A percentile compares a stretch with the other conserved stretches of the same genome.
Evolutionary conservation across 2,113 vertebrate genomes (phyloP).

Genomic region (Isurus oxyrinchus): DNA sequence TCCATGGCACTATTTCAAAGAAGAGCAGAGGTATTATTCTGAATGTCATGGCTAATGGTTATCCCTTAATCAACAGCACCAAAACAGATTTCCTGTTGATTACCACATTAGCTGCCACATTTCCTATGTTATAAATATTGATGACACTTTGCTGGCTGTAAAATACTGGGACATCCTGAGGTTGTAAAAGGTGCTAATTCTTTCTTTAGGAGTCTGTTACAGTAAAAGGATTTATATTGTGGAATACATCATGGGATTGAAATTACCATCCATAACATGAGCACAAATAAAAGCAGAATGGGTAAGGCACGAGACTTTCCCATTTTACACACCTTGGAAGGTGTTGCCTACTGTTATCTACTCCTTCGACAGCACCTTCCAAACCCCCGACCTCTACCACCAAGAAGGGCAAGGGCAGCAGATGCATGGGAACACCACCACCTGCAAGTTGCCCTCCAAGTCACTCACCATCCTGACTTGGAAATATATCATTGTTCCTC

Average conservation of each 20-base stretch:
- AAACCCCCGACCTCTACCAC: too few relatives aligned
- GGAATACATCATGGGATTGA: not conserved
- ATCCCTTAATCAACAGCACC: not conserved
- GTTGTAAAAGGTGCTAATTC: not conserved
- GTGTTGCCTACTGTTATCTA: too few relatives aligned
- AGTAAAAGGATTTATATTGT: not conserved
- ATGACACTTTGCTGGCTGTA: too few relatives aligned
- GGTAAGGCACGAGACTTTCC: not conserved
- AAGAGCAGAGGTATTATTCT: not conserved
- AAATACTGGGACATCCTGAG: not conserved
- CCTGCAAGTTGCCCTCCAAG: too few relatives aligned
- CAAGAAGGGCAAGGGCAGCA: too few relatives aligned
- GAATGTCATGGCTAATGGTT: not conserved
- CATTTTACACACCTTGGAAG: not conserved
- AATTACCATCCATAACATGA: not conserved
- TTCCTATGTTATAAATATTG: not conserved
- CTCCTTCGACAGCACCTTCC: too few relatives aligned
- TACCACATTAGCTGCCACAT: not conserved
- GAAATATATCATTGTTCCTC: too few relatives aligned
- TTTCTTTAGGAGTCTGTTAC: not conserved
- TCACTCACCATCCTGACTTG: too few relatives aligned
- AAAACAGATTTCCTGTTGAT: not conserved
- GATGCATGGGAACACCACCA: too few relatives aligned
- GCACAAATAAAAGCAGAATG: not conserved
- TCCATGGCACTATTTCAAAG: not conserved